phyloP scores from a whole-genome alignment of 2,797 vertebrate species.

The Columba guinea region DNA sequence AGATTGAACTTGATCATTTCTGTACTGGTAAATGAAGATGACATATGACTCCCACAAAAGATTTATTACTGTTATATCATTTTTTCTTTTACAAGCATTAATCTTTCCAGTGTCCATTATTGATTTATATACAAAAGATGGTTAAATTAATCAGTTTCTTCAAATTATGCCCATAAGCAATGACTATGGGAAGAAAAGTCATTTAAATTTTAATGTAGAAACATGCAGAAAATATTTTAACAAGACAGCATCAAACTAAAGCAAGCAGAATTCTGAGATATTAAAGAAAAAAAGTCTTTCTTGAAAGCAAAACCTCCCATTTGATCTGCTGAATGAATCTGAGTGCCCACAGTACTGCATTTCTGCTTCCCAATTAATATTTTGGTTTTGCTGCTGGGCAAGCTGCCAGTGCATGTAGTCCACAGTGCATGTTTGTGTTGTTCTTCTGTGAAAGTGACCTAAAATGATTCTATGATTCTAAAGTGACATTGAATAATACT shows the following conservation, averaged over 20 bases:
- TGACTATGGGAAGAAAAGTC: not conserved
- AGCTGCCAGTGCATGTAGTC: not conserved
- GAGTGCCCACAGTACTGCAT: not conserved
- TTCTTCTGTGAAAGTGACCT: slow-evolving; percentile 27
- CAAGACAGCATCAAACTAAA: slow-evolving; percentile 22
- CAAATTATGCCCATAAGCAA: slow-evolving; percentile 51
- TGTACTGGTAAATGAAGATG: not conserved
- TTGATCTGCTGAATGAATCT: not conserved
- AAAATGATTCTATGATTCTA: not conserved
- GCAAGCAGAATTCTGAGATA: not conserved
- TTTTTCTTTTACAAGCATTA: slow-evolving; percentile 46
- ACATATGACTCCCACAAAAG: not conserved
- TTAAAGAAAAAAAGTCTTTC: not conserved
- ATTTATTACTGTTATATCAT: not conserved
- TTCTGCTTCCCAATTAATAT: slow-evolving; percentile 35
- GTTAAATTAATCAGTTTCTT: slow-evolving; percentile 54
- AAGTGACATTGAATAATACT: slow-evolving; percentile 5
- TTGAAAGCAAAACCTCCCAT: not conserved
- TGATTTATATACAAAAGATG: slow-evolving; percentile 23
- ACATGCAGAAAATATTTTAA: slow-evolving; percentile 56
- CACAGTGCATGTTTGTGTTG: not conserved
- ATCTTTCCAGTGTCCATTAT: slow-evolving; percentile 45
- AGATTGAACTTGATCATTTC: not conserved
- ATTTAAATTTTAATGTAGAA: slow-evolving; percentile 62
- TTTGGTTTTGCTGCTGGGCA: slow-evolving; percentile 26